These are phyloP conservation scores for Paracyclopina nana DNA, from an alignment of 1,140 invertebrate genomes.

Conservation along the genomic window DNA sequence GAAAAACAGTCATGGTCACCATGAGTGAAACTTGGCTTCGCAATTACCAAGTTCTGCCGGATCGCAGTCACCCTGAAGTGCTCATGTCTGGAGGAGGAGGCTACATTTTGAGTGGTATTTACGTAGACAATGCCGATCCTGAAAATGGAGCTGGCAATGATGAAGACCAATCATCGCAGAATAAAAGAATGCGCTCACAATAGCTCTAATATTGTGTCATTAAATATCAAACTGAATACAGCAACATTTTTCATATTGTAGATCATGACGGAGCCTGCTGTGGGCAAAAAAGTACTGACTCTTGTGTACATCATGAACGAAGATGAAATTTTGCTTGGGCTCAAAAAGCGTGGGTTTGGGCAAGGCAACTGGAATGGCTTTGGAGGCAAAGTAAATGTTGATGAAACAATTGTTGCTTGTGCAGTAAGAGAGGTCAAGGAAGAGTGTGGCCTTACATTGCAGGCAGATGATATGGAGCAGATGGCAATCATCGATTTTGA, in stretches of 20 bases:
- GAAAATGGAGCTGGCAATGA: no score
- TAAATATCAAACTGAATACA: no score
- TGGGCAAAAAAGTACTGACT: neutral
- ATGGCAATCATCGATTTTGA: neutral
- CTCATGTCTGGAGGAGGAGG: conserved; percentile 51
- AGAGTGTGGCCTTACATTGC: neutral
- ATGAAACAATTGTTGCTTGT: neutral
- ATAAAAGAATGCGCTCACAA: no score
- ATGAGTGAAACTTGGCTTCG: conserved; percentile 67
- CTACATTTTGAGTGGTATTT: conserved; percentile 35
- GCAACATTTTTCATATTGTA: no score
- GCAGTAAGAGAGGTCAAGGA: neutral
- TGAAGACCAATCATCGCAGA: no score
- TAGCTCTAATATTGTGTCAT: no score
- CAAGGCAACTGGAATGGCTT: neutral
- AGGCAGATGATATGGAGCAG: neutral
- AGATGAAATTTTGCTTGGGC: neutral
- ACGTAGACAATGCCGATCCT: conserved; percentile 9
- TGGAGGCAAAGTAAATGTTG: neutral
- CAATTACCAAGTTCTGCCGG: conserved; percentile 64
- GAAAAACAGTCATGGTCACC: conserved; percentile 46
- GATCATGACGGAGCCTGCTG: no score
- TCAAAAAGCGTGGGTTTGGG: neutral
- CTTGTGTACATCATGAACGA: neutral
- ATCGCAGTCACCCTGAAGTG: conserved; percentile 62